phyloP scores from a whole-genome alignment of 2,113 vertebrate species.

The Grammomys surdaster region DNA sequence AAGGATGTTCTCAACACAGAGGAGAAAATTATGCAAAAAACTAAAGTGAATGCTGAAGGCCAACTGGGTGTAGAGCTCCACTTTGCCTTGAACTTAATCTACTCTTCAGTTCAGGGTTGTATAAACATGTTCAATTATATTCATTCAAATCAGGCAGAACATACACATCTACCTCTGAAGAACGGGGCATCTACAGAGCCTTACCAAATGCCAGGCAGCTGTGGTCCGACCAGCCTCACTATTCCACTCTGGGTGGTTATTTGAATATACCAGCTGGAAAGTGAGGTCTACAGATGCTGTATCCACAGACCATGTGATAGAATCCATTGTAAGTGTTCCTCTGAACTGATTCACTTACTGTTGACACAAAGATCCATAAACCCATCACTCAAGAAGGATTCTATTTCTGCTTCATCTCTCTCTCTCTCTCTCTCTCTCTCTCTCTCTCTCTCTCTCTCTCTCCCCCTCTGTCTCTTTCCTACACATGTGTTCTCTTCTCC shows the following conservation, averaged over 20 bases:
- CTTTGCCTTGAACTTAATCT: not conserved
- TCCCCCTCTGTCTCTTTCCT: not conserved
- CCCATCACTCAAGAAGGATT: not conserved
- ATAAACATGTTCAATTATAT: not conserved
- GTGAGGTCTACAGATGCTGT: not conserved
- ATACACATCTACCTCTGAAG: constrained; percentile 6
- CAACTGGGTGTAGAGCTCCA: not conserved
- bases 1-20: not conserved
- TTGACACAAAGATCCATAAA: not conserved
- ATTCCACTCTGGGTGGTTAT: not conserved
- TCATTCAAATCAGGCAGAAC: constrained; percentile 42
- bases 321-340: not conserved
- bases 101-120: not conserved
- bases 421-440: not conserved
- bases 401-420: not conserved
- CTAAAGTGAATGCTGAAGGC: not conserved
- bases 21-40: not conserved
- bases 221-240: not conserved
- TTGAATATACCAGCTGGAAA: constrained; percentile 1
- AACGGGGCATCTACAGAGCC: not conserved
- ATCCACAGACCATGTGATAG: not conserved
- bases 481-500: not conserved
- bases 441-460: too few relatives aligned
- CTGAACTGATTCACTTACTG: not conserved
- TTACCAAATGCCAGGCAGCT: not conserved